Evolutionary conservation across 2,797 vertebrate genomes (phyloP).

Genomic region (Syndactyla subalaris): DNA sequence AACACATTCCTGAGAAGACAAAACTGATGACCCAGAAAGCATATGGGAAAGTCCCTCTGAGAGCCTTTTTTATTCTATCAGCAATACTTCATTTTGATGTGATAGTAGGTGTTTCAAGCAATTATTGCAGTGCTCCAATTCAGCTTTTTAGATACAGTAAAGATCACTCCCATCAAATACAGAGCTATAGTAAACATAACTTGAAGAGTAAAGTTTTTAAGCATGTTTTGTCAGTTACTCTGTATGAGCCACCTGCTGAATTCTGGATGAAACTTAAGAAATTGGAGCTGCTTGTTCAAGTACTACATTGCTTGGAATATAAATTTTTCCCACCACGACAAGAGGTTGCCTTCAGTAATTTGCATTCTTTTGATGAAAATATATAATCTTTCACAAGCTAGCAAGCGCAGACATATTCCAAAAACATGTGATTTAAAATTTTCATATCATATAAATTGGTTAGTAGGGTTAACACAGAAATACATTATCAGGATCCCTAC

Average conservation of each 20-base stretch:
- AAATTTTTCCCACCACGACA: background rate
- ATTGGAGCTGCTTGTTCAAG: background rate
- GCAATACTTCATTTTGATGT: background rate
- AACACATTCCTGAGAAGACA: conserved; percentile 1
- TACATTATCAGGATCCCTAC: background rate
- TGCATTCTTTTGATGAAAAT: background rate
- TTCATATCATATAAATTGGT: background rate
- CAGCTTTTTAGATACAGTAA: background rate
- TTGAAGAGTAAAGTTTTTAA: background rate
- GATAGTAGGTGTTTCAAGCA: background rate
- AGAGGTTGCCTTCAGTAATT: background rate
- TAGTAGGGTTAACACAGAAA: background rate
- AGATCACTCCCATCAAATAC: background rate
- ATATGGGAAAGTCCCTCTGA: background rate
- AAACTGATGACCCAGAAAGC: conserved; percentile 27
- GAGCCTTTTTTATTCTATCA: background rate
- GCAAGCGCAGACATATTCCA: background rate
- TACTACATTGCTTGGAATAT: background rate
- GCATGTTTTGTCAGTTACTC: background rate
- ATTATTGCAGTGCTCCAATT: background rate
- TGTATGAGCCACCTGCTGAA: background rate
- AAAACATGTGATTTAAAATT: background rate
- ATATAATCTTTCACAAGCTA: background rate
- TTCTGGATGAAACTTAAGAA: background rate
- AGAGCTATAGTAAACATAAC: background rate